phyloP scores from a whole-genome alignment of 2,113 vertebrate genomes.

The Cyprinus carpio region DNA sequence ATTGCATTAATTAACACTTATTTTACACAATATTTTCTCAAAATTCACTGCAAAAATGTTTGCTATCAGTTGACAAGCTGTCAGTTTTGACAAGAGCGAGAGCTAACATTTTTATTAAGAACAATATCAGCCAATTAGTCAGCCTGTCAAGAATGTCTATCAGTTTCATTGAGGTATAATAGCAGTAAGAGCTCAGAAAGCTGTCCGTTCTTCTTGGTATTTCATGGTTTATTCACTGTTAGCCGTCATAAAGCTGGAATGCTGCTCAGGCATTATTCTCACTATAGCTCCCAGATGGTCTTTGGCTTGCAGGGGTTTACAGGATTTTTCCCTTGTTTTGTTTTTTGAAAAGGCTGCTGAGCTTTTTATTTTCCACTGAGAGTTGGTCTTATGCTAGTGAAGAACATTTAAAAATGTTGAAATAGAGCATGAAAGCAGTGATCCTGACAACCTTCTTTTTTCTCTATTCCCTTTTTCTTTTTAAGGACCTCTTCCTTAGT shows the following conservation, averaged over 20 bases:
- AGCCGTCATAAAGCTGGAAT: slow-evolving; percentile 47
- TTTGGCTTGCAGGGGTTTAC: slow-evolving; percentile 42
- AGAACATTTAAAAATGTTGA: not conserved
- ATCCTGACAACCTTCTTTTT: slow-evolving; percentile 55
- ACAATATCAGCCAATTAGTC: not conserved
- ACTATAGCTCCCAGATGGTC: slow-evolving; percentile 48
- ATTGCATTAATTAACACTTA: not conserved
- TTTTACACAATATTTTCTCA: not conserved
- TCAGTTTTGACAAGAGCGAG: not conserved
- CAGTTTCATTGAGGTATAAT: not conserved
- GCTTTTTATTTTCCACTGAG: slow-evolving; percentile 16
- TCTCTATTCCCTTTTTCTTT: slow-evolving; percentile 55
- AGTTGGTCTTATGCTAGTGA: slow-evolving; percentile 5
- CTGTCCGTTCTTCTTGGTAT: slow-evolving; percentile 15
- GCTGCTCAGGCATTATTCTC: slow-evolving; percentile 41
- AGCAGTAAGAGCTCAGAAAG: slow-evolving; percentile 31
- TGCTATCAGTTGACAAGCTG: not conserved
- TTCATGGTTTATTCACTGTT: slow-evolving; percentile 46
- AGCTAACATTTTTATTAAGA: not conserved
- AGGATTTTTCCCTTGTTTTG: slow-evolving; percentile 15
- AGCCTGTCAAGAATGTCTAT: not conserved
- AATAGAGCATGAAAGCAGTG: slow-evolving; percentile 34
- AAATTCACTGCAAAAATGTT: not conserved
- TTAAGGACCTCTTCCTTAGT: slow-evolving; percentile 67
- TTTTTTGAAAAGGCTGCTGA: slow-evolving; percentile 35